Conservation (phyloP, 2,797 vertebrate genomes). For the Mus spretus region DNA sequence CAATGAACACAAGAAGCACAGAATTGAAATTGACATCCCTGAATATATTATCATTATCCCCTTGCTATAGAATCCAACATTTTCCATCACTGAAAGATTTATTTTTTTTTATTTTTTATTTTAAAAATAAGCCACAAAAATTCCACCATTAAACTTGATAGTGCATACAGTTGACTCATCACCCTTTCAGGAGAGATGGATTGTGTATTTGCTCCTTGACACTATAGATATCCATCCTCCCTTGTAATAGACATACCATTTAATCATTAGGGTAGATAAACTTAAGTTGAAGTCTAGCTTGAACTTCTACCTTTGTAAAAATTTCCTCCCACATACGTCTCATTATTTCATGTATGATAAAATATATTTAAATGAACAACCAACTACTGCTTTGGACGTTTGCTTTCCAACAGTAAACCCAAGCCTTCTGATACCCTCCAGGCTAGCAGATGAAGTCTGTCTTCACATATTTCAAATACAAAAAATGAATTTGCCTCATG, state of each 20-base stretch:
- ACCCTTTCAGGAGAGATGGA: not conserved
- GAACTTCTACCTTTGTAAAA: not conserved
- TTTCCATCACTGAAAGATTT: not conserved
- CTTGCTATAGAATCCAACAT: not conserved
- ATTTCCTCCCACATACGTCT: not conserved
- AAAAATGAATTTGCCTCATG: not conserved
- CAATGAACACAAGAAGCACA: not conserved
- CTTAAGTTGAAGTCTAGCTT: not conserved
- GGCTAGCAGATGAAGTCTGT: not conserved
- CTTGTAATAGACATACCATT: not conserved
- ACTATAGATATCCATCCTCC: not conserved
- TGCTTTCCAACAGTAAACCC: slow-evolving; percentile 14
- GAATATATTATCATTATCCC: not conserved
- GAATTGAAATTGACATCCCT: not conserved
- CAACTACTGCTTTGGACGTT: not conserved
- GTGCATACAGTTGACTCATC: not conserved
- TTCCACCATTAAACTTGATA: not conserved
- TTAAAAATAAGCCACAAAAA: not conserved
- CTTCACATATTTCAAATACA: not conserved
- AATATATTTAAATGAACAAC: slow-evolving; percentile 17
- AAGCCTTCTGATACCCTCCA: not conserved
- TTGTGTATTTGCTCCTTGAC: not conserved
- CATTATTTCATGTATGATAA: slow-evolving; percentile 3
- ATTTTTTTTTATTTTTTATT: not conserved
- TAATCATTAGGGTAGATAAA: not conserved